Percentiles rank a stretch among this genome's conserved stretches.
Evolutionary conservation across 2,113 vertebrate genomes (phyloP).

Genomic region (Argyrosomus japonicus): DNA sequence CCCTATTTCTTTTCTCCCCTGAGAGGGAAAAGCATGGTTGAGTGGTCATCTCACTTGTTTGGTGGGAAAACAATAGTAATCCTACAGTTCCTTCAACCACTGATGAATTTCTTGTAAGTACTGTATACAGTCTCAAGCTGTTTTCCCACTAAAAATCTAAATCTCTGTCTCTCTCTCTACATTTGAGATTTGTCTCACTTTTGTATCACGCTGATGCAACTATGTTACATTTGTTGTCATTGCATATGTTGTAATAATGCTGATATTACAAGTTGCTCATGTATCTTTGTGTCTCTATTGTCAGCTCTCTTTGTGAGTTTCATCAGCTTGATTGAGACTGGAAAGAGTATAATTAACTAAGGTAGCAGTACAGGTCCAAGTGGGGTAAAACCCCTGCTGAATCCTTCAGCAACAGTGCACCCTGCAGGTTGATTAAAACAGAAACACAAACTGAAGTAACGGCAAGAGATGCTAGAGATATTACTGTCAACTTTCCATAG

Average conservation of each 20-base stretch:
- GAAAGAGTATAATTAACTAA: slow-evolving; percentile 29
- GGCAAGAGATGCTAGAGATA: not conserved
- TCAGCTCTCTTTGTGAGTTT: slow-evolving; percentile 18
- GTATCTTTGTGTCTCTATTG: not conserved
- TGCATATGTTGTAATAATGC: slow-evolving; percentile 23
- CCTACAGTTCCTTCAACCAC: slow-evolving; percentile 58
- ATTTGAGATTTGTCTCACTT: slow-evolving; percentile 11
- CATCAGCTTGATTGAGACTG: not conserved
- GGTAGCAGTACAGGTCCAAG: slow-evolving; percentile 39
- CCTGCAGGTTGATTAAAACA: slow-evolving; percentile 70
- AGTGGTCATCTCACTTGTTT: slow-evolving; percentile 68
- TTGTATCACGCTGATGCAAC: not conserved
- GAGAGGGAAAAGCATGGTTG: slow-evolving; percentile 58
- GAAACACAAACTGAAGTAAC: slow-evolving; percentile 20
- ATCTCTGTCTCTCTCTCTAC: slow-evolving; percentile 7
- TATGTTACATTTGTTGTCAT: not conserved
- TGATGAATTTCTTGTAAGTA: slow-evolving; percentile 39
- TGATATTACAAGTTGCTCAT: slow-evolving; percentile 3
- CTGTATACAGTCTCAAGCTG: not conserved
- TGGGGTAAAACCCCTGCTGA: slow-evolving; percentile 42
- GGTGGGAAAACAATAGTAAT: slow-evolving; percentile 60
- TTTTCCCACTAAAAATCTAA: not conserved
- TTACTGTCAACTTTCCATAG: slow-evolving; percentile 15
- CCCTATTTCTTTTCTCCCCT: slow-evolving; percentile 66
- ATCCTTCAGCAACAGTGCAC: slow-evolving; percentile 77